Percentiles rank a stretch among this genome's conserved stretches.
phyloP scores from a whole-genome alignment of 2,888 invertebrate genomes.

The Celastrina argiolus region DNA sequence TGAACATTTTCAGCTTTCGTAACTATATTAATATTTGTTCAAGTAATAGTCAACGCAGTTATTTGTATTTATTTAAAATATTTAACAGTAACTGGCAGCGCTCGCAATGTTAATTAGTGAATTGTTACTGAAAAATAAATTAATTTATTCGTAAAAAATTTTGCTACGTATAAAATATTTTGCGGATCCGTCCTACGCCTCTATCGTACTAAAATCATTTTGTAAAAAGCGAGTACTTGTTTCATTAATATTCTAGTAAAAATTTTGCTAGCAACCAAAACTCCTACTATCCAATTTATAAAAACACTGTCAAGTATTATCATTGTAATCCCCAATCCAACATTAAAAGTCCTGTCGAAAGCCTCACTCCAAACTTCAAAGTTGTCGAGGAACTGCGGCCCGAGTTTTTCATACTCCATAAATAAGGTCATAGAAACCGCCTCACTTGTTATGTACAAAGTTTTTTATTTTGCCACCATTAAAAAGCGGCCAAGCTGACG shows the following conservation, averaged over 20 bases:
- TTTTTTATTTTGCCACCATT: slow-evolving; percentile 70
- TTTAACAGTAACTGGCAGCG: background rate
- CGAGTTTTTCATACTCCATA: slow-evolving; percentile 56
- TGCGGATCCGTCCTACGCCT: too few relatives aligned
- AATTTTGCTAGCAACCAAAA: too few relatives aligned
- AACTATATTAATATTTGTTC: background rate
- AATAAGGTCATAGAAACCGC: slow-evolving; percentile 66
- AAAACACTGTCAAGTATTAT: background rate
- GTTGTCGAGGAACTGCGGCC: slow-evolving; percentile 49
- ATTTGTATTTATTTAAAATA: slow-evolving; percentile 2
- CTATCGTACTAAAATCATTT: too few relatives aligned
- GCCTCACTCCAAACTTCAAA: slow-evolving; percentile 23
- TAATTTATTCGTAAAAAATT: background rate
- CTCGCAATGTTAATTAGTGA: slow-evolving; percentile 12
- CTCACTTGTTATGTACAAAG: slow-evolving; percentile 69
- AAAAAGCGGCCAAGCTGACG: slow-evolving; percentile 60
- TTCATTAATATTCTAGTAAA: too few relatives aligned
- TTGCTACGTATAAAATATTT: background rate
- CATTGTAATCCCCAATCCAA: background rate
- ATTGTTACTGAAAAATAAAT: background rate
- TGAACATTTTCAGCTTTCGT: background rate
- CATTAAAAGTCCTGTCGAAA: slow-evolving; percentile 17
- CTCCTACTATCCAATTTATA: background rate
- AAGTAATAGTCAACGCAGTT: background rate
- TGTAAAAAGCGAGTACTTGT: too few relatives aligned